Conservation (phyloP, 2,113 vertebrate species). For the Myanophis thanlyinensis region DNA sequence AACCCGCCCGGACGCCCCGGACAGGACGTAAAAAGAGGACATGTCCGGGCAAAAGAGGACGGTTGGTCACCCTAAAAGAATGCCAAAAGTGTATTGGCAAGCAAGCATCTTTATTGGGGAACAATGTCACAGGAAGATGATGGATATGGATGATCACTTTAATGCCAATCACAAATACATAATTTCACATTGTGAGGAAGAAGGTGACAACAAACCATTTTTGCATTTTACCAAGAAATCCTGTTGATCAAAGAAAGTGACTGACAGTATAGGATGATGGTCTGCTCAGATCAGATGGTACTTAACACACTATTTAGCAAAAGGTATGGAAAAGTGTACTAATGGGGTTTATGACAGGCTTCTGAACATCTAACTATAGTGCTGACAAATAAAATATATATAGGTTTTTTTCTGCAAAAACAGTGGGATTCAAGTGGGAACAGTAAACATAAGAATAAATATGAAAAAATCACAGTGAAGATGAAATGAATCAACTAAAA, state of each 20-base stretch:
- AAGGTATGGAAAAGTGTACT: not conserved
- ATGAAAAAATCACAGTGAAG: not conserved
- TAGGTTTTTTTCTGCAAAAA: not conserved
- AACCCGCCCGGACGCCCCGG: no score
- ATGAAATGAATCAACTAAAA: not conserved
- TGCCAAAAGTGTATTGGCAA: not conserved
- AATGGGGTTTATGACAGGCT: not conserved
- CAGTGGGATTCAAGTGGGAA: not conserved
- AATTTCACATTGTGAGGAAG: not conserved
- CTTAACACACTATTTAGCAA: not conserved
- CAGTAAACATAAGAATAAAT: not conserved
- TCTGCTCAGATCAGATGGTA: not conserved
- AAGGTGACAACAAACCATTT: not conserved
- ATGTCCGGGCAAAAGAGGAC: no score
- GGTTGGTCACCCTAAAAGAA: no score
- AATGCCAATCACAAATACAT: not conserved
- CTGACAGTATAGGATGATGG: not conserved
- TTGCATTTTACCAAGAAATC: not conserved
- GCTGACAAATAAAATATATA: not conserved
- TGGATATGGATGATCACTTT: not conserved
- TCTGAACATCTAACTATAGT: not conserved
- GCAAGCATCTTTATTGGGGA: no score
- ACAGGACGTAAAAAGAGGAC: no score
- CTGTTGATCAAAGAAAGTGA: not conserved
- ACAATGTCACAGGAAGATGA: not conserved